Evolutionary conservation across 2,113 vertebrate species (phyloP).

Genomic region (Psammodynastes pulverulentus): DNA sequence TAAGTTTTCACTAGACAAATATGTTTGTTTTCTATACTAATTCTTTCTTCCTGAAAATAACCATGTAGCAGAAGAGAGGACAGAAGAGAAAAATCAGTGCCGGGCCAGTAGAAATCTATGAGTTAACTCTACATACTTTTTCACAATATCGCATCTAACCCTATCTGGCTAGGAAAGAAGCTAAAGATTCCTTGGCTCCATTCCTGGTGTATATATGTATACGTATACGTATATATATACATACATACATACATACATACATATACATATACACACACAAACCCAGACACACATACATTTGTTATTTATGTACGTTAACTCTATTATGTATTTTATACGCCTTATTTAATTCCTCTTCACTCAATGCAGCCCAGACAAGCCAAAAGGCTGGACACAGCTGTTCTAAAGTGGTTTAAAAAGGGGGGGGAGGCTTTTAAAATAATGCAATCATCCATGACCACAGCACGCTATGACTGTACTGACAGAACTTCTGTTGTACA

Average conservation of each 20-base stretch:
- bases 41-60: not conserved
- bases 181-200: not conserved
- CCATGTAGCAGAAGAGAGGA: not conserved
- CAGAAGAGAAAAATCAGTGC: not conserved
- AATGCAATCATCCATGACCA: not conserved
- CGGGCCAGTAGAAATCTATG: not conserved
- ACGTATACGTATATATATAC: no score
- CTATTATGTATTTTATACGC: not conserved
- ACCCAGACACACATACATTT: not conserved
- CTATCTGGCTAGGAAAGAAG: not conserved
- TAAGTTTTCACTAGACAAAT: not conserved
- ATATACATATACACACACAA: not conserved
- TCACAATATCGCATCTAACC: not conserved
- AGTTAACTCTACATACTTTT: not conserved
- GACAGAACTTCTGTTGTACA: not conserved
- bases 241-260: not conserved
- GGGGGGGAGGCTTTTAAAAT: not conserved
- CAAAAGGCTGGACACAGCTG: not conserved
- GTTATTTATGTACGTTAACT: not conserved
- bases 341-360: not conserved
- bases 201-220: not conserved
- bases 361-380: not conserved
- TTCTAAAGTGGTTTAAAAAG: not conserved
- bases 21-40: not conserved
- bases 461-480: not conserved